A percentile compares a stretch with the other conserved stretches of the same genome.
These are phyloP conservation scores for Acropora tenuis DNA, from an alignment of 64 coral and sea anemone genomes.

Conservation along the genomic window DNA sequence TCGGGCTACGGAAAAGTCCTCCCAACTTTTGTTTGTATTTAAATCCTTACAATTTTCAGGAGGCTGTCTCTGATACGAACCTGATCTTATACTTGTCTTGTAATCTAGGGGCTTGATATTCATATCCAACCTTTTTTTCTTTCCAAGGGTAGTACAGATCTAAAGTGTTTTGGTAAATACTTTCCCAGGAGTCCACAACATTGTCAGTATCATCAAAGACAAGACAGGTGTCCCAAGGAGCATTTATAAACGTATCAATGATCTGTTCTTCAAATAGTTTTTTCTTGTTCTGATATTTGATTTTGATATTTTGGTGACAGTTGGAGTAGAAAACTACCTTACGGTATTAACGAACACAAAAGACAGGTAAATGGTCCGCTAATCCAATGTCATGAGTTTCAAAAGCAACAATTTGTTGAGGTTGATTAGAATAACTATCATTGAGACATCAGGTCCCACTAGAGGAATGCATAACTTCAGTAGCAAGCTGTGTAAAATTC, in stretches of 20 bases:
- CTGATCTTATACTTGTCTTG: slow-evolving; percentile 37
- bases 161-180: slow-evolving; percentile 4
- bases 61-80: slow-evolving; percentile 45
- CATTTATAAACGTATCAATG: not conserved
- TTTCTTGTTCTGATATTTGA: not conserved
- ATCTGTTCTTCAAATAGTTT: too few relatives aligned
- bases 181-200: not conserved
- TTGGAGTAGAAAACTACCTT: not conserved
- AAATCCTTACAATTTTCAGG: slow-evolving; percentile 45
- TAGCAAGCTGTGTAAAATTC: not conserved
- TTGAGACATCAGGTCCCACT: not conserved
- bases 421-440: not conserved
- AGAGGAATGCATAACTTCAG: not conserved
- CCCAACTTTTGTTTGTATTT: slow-evolving; percentile 37
- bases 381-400: not conserved
- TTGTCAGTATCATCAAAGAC: not conserved
- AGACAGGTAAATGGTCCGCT: not conserved
- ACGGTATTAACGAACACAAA: not conserved
- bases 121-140: slow-evolving; percentile 19
- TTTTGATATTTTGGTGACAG: not conserved
- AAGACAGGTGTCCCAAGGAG: too few relatives aligned
- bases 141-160: slow-evolving; percentile 67
- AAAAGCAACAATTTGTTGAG: not conserved
- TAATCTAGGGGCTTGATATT: slow-evolving; percentile 60
- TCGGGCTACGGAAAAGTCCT: slow-evolving; percentile 24